Conservation (phyloP, 2,113 vertebrate genomes). For the Anarrhichthys ocellatus region DNA sequence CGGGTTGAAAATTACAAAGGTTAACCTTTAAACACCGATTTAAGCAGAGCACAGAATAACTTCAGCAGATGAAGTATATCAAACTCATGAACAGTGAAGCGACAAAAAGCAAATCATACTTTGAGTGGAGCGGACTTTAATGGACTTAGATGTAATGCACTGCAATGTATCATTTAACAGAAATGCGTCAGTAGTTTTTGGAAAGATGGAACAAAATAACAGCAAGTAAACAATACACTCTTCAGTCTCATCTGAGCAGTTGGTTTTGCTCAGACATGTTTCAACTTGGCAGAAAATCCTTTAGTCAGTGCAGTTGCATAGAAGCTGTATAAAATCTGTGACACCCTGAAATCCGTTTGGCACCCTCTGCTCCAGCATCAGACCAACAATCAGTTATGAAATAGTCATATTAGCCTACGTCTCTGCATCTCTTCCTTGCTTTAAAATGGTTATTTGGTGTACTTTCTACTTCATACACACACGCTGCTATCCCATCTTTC, state of each 20-base stretch:
- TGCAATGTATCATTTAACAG: neutral
- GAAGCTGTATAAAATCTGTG: neutral
- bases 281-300: neutral
- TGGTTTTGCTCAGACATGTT: neutral
- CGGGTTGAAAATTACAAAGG: too few species aligned
- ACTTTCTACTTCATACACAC: conserved; percentile 17
- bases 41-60: neutral
- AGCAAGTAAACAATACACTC: neutral
- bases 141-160: neutral
- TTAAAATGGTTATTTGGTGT: conserved; percentile 8
- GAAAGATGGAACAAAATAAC: neutral
- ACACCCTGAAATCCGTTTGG: neutral
- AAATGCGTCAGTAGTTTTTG: neutral
- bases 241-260: neutral
- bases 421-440: conserved; percentile 28
- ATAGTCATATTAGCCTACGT: neutral
- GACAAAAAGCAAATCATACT: neutral
- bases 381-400: neutral
- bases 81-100: neutral
- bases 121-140: neutral
- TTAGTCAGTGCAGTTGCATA: neutral
- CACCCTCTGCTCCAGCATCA: neutral
- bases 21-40: neutral
- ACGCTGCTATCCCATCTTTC: neutral
- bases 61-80: neutral